phyloP scores from a whole-genome alignment of 2,113 vertebrate species.

The Carettochelys insculpta region DNA sequence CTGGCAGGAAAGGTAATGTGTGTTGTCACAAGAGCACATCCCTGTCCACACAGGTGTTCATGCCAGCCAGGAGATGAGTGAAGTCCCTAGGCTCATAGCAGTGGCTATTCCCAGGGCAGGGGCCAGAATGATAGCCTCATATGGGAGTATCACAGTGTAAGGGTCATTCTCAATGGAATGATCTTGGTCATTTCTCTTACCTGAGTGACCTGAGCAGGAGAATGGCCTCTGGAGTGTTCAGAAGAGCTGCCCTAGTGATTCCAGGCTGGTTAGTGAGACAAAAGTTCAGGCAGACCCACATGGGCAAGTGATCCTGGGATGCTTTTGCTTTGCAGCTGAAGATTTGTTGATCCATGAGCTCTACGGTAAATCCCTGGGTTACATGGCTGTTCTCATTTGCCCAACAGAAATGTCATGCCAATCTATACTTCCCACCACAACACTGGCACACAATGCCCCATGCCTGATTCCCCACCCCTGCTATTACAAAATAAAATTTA shows the following conservation, averaged over 20 bases:
- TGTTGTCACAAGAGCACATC: background rate
- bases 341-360: background rate
- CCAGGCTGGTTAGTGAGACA: background rate
- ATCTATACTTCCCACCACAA: background rate
- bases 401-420: background rate
- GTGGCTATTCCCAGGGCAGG: background rate
- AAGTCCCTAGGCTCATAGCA: background rate
- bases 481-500: background rate
- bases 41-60: background rate
- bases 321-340: background rate
- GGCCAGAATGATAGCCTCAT: background rate
- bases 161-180: background rate
- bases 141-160: background rate
- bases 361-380: background rate
- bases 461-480: background rate
- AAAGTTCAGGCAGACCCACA: background rate
- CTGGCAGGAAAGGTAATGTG: background rate
- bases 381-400: no score
- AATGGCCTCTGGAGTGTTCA: background rate
- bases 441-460: rapidly evolving
- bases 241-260: background rate
- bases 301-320: background rate
- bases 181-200: background rate
- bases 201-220: background rate
- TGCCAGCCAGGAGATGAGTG: background rate